These are phyloP conservation scores for Gallinago undulata DNA, from an alignment of 2,113 vertebrate species.

Conservation along the genomic window DNA sequence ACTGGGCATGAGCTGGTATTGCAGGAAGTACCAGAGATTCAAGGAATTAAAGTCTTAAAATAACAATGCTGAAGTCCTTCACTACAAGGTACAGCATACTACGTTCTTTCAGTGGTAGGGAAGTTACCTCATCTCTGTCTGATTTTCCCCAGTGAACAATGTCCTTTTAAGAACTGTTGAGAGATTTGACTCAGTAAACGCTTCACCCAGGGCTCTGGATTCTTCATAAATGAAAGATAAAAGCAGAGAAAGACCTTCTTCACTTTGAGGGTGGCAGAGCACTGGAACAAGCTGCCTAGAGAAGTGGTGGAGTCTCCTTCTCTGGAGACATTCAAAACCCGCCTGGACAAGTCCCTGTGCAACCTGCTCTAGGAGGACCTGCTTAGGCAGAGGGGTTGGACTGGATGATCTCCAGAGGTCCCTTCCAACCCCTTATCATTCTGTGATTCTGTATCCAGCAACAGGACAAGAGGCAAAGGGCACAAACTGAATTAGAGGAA, in stretches of 20 bases:
- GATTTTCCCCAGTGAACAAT: neutral
- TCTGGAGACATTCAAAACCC: too few relatives aligned
- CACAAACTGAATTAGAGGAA: slow-evolving; percentile 44
- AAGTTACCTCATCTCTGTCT: neutral
- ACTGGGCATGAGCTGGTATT: neutral
- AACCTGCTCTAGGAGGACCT: too few relatives aligned
- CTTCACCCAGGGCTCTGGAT: neutral
- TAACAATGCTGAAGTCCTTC: neutral
- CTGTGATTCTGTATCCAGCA: neutral
- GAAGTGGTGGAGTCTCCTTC: too few relatives aligned
- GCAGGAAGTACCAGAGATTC: neutral
- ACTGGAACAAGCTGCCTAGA: too few relatives aligned
- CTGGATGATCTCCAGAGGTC: too few relatives aligned
- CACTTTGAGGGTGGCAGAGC: too few relatives aligned
- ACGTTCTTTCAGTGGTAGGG: neutral
- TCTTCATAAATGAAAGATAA: neutral
- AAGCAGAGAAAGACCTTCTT: neutral
- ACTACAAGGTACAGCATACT: neutral
- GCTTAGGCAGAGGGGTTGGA: too few relatives aligned
- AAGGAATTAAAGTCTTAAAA: neutral
- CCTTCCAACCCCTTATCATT: too few relatives aligned
- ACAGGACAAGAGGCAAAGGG: neutral
- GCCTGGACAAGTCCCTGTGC: too few relatives aligned
- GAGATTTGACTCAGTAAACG: neutral
- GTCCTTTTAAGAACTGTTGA: neutral